Evolutionary conservation across 2,888 invertebrate genomes (phyloP), one percentile per base, ranked within the genome.

Genomic region (Rhogogaster chlorosoma): DNA sequence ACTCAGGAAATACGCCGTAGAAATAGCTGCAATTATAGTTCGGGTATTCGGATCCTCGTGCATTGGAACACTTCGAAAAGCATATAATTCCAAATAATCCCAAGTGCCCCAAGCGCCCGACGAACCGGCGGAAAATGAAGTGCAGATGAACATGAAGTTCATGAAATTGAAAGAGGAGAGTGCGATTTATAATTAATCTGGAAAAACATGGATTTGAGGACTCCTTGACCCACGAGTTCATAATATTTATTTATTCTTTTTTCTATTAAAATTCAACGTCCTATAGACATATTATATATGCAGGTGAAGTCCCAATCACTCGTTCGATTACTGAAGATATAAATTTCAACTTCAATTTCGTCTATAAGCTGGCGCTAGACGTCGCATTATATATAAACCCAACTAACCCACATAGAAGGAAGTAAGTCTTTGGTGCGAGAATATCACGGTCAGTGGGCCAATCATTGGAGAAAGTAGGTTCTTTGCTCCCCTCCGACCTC

Each of bases 401-500:
- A 77, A 32, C 49, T 80, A 80, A 80, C 80, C 57, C 80, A 80
- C 38, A 80, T 57, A 18, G 88, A 89, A 89, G 90, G 91, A 91
- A 90, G 91, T 91, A 91, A 90, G 91, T 91, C 89, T 91, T 90
- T 86, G 88, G 89, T 88, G 89, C 88, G 89, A 90, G 91, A 89
- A 92, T 91, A 92, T 92, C 89, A 91, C 91, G 93, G 93, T 92
- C 90, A 93, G 92, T 93, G 86, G 92, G 90, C 90, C 92, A 89
- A 91, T 92, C 91, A 91, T 89, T 91, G 90, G 92, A 92, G 93
- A 93, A 93, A 93, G 93, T 93, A 92, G 90, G 88, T 87, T 86
- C 87, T 88, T 86, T 89, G 86, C 87, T 88, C 88, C 88, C 88
- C 87, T 83, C 87, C 87, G 32, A 53, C 77, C 64, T 84, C 75